Evolutionary conservation across 2,888 invertebrate genomes (phyloP).

Genomic region (Microplitis deprimator): DNA sequence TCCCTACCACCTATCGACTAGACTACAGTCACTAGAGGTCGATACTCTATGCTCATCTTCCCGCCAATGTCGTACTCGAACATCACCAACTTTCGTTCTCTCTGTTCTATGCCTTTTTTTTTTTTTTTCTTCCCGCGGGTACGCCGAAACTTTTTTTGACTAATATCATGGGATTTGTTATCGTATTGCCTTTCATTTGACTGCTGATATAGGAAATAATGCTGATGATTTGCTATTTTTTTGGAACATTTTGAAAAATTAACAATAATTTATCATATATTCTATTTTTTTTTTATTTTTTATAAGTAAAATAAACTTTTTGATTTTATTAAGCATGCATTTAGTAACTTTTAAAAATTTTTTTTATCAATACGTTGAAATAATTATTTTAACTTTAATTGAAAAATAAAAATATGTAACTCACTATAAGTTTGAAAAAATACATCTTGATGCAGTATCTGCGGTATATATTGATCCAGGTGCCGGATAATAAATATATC

Average conservation of each 20-base stretch:
- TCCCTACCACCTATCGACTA: conserved; percentile 15
- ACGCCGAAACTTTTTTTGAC: conserved; percentile 9
- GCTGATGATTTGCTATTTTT: conserved; percentile 16
- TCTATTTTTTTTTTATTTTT: background rate
- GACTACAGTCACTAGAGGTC: conserved; percentile 30
- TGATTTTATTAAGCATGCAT: background rate
- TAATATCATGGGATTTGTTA: conserved; percentile 14
- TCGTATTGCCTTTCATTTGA: conserved; percentile 25
- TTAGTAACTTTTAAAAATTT: background rate
- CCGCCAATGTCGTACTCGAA: conserved; percentile 32
- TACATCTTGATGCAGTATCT: conserved; percentile 44
- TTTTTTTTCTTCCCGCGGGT: background rate
- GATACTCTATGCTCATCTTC: conserved; percentile 42
- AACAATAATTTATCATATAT: conserved; percentile 14
- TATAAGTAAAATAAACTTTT: background rate
- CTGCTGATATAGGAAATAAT: conserved; percentile 5
- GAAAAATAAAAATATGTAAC: conserved; percentile 5
- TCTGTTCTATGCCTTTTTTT: conserved; percentile 9
- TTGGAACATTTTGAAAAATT: background rate
- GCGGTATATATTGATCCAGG: conserved; percentile 41
- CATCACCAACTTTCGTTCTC: conserved; percentile 16
- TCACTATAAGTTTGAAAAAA: conserved; percentile 44
- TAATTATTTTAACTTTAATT: background rate
- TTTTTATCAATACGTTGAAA: background rate
- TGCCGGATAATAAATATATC: conserved; percentile 39